Evolutionary conservation across 2,797 vertebrate genomes (phyloP), one percentile per base, ranked within the genome.

Genomic region (Gastrophryne carolinensis): DNA sequence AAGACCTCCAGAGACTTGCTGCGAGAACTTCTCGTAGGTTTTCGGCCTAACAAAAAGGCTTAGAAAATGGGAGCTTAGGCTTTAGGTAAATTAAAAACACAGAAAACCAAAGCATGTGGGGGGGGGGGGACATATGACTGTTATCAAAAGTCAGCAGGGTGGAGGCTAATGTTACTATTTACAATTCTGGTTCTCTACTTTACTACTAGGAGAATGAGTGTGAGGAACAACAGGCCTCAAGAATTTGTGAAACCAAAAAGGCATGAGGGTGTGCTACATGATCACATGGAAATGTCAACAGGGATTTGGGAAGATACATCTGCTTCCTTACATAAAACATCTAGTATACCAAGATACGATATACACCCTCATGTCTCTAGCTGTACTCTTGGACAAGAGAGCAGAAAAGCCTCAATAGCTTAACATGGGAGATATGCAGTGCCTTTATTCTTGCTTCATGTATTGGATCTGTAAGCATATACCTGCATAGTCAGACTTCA

Each of bases 11-110:
- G 75, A 78, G 75, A 78, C 54, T 72, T 65, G 52, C 75, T 50
- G 52, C 54, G 35, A 72, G 56, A 78, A 78, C 34, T 64, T 78
- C 52, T 71, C 61, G 39, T 78, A 72, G 75, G 75, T 68, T 68
- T 72, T 39, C 6, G 75, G 67, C 75, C 75, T 78, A 57, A 69
- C 39, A 65, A 52, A 78, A 21, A 58, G 41, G 57, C 75, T 72
- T 78, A 50, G 75, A 78, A 72, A 78, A 65, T 70, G 75, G 75
- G 68, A 72, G 68, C 39, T 78, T 78, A 72, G 67, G 58, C n/a
- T 30, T 72, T 78, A 72, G 72, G 61, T 72, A 72, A 78, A 78
- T 78, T 72, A 72, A 72, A 77, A 77, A 70, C 67, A 78, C 70
- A 62, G 67, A 65, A 72, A 65, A 57, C 67, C 50, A 57, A 77